Conservation (phyloP, 1,140 invertebrate species). For the Drosophila truncata region DNA sequence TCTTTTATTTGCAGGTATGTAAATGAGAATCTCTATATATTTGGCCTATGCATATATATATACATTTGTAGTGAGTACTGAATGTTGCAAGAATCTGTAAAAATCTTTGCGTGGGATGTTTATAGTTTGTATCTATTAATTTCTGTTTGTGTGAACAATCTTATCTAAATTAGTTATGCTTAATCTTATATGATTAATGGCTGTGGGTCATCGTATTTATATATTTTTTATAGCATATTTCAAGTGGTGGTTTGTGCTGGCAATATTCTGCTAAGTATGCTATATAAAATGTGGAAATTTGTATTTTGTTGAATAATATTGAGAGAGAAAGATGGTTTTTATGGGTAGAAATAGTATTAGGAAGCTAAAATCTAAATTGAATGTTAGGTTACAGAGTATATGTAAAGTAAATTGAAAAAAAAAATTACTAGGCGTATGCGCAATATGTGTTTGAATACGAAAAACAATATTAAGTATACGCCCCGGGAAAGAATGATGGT, state of each 20-base stretch:
- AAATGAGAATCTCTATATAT: not conserved
- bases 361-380: too few relatives aligned
- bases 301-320: too few relatives aligned
- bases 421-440: too few relatives aligned
- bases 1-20: constrained; percentile 66
- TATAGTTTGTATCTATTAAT: not conserved
- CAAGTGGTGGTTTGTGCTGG: not conserved
- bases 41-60: not conserved
- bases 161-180: not conserved
- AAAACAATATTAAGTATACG: too few relatives aligned
- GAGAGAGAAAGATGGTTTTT: fast-evolving
- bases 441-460: too few relatives aligned
- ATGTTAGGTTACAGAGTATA: too few relatives aligned
- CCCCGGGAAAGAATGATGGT: too few relatives aligned
- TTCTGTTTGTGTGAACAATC: constrained; percentile 10
- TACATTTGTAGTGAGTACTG: constrained; percentile 19
- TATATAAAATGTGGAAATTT: constrained; percentile 1
- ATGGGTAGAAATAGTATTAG: not conserved
- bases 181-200: constrained; percentile 8
- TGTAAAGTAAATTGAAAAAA: too few relatives aligned
- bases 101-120: constrained; percentile 9
- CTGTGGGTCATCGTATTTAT: not conserved
- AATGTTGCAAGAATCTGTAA: constrained; percentile 1
- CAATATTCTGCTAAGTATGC: constrained; percentile 30
- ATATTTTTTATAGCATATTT: constrained; percentile 16